phyloP scores from a whole-genome alignment of 2,113 vertebrate species.

The Neodon shergylaensis region DNA sequence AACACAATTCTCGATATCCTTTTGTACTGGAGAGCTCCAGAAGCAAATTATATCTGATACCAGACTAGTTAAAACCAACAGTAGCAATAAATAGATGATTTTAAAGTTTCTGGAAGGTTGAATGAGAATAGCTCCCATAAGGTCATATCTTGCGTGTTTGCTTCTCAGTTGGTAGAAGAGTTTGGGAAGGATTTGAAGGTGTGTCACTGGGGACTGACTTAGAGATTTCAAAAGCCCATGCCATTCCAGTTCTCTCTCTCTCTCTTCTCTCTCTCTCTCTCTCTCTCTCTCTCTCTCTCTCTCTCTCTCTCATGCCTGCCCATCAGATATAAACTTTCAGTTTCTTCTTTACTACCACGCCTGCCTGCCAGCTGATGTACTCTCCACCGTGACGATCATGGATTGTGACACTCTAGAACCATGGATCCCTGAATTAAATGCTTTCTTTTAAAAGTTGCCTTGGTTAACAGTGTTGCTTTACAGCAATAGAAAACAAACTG shows the following conservation, averaged over 20 bases:
- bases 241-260: neutral
- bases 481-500: neutral
- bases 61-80: neutral
- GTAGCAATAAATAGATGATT: neutral
- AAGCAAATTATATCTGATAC: neutral
- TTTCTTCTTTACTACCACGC: neutral
- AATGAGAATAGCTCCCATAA: neutral
- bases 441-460: neutral
- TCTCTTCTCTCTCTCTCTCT: too few relatives aligned
- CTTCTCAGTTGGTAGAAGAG: neutral
- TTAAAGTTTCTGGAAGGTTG: neutral
- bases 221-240: neutral
- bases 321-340: neutral
- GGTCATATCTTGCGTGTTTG: neutral
- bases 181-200: neutral
- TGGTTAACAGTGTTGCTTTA: neutral
- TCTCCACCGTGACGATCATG: too few relatives aligned
- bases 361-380: neutral
- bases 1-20: neutral
- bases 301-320: neutral
- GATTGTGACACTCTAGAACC: neutral
- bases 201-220: neutral
- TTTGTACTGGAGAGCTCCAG: constrained; percentile 8
- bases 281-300: too few relatives aligned
- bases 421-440: neutral